Base-by-base conservation (phyloP, 2,797 vertebrate genomes). In the Sphenopsis melanotis region DNA sequence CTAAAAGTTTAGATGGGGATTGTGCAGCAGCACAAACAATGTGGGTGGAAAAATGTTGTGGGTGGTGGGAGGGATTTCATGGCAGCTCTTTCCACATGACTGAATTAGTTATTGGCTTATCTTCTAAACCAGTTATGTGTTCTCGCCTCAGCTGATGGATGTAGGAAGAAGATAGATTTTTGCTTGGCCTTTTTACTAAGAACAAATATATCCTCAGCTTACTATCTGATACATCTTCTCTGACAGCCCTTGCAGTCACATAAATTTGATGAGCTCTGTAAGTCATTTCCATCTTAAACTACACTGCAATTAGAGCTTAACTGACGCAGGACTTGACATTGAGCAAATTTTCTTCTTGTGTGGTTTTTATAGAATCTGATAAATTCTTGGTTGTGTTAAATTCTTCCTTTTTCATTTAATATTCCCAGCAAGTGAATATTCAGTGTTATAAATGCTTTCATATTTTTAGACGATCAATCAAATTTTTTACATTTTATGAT, bases 61-160 rank as follows among this genome's bases (percentile, higher is more conserved):
- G 94, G 96, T 95, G 95, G 94, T 96, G 90, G 95, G 95, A 96
- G 95, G 95, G 94, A 94, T 96, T 96, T 94, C 85, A 79, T 87
- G 81, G 95, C 90, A 96, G 96, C 86, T 93, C 86, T 96, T 96
- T 97, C 91, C 93, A 94, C 93, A 95, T 95, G 95, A 90, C 95
- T 95, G 95, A 87, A 91, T 96, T 95, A 96, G 93, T 96, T 97
- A 96, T 36, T 96, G 91, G 95, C 93, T 97, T 96, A 96, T 95
- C 95, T 95, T 93, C 86, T 92, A 93, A 94, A 89, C 86, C 95
- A 96, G 93, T 95, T 97, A 93, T 84, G 75, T 92, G 78, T 87
- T 96, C 86, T 94, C 2, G 68, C 64, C 83, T 90, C 78, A 90
- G 90, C 81, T 94, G 96, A 95, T 93, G 95, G 91, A 95, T 95